Evolutionary conservation across 2,113 vertebrate genomes (phyloP), one percentile per base, ranked within the genome.

Genomic region (Odontesthes bonariensis): DNA sequence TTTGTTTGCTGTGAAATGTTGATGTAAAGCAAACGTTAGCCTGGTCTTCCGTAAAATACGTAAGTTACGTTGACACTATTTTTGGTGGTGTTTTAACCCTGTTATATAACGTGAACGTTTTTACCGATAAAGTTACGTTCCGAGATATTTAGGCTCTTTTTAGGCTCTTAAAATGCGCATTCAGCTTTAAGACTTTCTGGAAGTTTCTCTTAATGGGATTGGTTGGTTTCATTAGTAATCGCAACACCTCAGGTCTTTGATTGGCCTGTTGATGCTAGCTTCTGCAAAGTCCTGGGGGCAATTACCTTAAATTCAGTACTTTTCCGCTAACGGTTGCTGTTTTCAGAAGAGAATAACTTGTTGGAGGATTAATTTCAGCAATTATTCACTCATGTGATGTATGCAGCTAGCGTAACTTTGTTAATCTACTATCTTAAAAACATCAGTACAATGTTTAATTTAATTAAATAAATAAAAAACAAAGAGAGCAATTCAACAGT

Each of bases 191-290:
- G 49, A 27, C 19, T 77, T 83, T 81, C 77, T 49, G 6, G 81
- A 76, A 81, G 56, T 84, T 88, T 86, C 71, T 65, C 4, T 8
- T 44, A 2, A 55, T 47, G 5, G 20, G 73, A 51, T 40, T 6
- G 38, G 23, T n/a, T 35, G 57, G 32, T 64, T 58, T 27, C 13
- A 17, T 16, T 19, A 40, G 58, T 56, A 51, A 51, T 4, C 27
- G n/a, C 17, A 35, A 20, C 44, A 4, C 5, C 38, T 64, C 16
- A 40, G 42, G 20, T 16, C 13, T 35, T 6, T 49, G 52, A 52
- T 54, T 44, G 57, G 22, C 22, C 27, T 64, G 58, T 75, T 70
- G 60, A 40, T 65, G 20, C 11, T 20, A 17, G 72, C n/a, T 38
- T 54, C 2, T 3, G 54, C 2, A 62, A 67, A 27, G 27, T 27